phyloP scores from a whole-genome alignment of 2,888 invertebrate genomes.

The Pristionchus fissidentatus region DNA sequence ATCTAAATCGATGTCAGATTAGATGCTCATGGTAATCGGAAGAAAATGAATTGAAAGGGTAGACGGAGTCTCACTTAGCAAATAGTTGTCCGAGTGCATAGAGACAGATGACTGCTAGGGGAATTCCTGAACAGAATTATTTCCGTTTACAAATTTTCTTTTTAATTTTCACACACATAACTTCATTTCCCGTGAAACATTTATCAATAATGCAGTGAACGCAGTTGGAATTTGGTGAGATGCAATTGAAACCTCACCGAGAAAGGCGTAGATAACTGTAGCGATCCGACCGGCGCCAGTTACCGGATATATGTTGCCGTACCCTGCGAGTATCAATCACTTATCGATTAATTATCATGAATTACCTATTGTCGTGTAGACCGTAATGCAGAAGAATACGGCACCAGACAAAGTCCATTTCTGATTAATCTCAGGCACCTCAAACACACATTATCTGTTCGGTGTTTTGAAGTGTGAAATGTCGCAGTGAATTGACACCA shows the following conservation, averaged over 20 bases:
- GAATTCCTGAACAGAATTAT: constrained; percentile 60
- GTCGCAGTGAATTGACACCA: too few relatives aligned
- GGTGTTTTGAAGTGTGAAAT: too few relatives aligned
- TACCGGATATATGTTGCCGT: constrained; percentile 72
- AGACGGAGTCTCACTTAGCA: constrained; percentile 61
- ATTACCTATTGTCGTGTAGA: constrained; percentile 81
- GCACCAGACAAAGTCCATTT: constrained; percentile 70
- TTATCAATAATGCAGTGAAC: not conserved
- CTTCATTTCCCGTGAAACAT: too few relatives aligned
- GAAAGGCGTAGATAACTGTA: constrained; percentile 72
- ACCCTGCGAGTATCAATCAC: constrained; percentile 58
- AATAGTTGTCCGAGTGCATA: constrained; percentile 70
- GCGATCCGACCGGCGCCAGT: constrained; percentile 68
- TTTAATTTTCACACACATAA: not conserved
- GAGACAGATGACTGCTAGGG: constrained; percentile 70
- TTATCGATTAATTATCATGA: constrained; percentile 76
- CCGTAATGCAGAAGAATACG: constrained; percentile 72
- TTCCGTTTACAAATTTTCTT: not conserved
- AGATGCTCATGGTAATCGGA: not conserved
- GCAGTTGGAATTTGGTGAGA: not conserved
- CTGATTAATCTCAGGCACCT: constrained; percentile 58
- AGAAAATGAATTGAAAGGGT: not conserved
- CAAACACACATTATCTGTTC: too few relatives aligned
- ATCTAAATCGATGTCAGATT: constrained; percentile 68
- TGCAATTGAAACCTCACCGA: constrained; percentile 52